A percentile compares a stretch with the other conserved stretches of the same genome.
Conservation (phyloP, 2,797 vertebrate genomes). For the Echeneis naucrates region DNA sequence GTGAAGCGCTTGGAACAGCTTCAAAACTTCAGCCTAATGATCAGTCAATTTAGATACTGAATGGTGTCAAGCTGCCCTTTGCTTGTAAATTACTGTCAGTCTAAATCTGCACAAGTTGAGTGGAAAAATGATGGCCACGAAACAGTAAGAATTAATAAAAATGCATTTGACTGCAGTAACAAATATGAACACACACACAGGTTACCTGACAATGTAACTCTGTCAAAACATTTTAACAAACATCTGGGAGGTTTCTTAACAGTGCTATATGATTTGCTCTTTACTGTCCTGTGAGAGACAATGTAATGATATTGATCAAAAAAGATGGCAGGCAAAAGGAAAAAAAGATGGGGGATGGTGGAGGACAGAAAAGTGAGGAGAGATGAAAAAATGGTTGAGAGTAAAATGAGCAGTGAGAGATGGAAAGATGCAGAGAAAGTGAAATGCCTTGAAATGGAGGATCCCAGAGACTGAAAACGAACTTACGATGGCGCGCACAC, state of each 20-base stretch:
- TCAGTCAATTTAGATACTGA: neutral
- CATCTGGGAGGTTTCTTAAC: slow-evolving; percentile 1
- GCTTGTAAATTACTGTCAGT: neutral
- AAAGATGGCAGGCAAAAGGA: neutral
- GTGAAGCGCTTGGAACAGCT: neutral
- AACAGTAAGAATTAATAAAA: neutral
- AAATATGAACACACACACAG: neutral
- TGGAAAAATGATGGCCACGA: neutral
- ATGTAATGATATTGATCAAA: slow-evolving; percentile 8
- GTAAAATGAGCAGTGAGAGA: slow-evolving; percentile 7
- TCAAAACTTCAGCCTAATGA: neutral
- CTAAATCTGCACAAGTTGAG: neutral
- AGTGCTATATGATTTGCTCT: neutral
- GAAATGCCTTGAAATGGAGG: slow-evolving; percentile 11
- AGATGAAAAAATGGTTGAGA: slow-evolving; percentile 20
- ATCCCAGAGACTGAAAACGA: slow-evolving; percentile 22
- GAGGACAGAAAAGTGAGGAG: neutral
- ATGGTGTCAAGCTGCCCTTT: neutral
- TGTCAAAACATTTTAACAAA: neutral
- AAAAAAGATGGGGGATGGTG: neutral
- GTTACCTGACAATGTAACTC: neutral
- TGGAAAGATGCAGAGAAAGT: slow-evolving; percentile 13
- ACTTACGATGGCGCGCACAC: slow-evolving; percentile 48
- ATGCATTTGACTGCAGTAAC: neutral
- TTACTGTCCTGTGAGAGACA: neutral